phyloP scores from a whole-genome alignment of 1,140 invertebrate species.

The Drosophila erecta region DNA sequence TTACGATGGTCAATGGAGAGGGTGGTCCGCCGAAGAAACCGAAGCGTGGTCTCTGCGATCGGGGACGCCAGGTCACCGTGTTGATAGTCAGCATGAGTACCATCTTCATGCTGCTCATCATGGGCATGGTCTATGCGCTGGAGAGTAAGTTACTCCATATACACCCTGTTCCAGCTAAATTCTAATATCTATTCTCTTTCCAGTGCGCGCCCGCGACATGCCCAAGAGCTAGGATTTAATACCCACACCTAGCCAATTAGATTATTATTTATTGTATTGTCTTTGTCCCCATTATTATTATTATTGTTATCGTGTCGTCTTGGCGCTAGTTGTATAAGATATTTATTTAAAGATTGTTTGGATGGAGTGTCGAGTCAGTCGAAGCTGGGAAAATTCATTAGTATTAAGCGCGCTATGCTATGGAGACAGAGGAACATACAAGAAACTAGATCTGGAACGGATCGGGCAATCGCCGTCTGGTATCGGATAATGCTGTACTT shows the following conservation, averaged over 20 bases:
- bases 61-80: conserved; percentile 90
- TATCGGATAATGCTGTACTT: conserved; percentile 54
- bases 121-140: conserved; percentile 89
- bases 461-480: conserved; percentile 29
- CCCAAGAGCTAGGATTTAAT: conserved; percentile 70
- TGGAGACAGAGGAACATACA: conserved; percentile 50
- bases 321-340: conserved; percentile 69
- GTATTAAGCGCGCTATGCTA: conserved; percentile 50
- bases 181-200: conserved; percentile 65
- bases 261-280: conserved; percentile 75
- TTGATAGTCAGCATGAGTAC: conserved; percentile 92
- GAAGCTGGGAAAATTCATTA: conserved; percentile 51
- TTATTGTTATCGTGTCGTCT: conserved; percentile 60
- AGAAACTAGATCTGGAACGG: conserved; percentile 31
- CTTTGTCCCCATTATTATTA: conserved; percentile 61
- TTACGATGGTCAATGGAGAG: conserved; percentile 92
- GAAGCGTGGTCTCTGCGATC: conserved; percentile 87
- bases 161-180: background rate
- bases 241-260: conserved; percentile 63
- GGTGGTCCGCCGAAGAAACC: conserved; percentile 86
- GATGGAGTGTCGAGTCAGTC: conserved; percentile 40
- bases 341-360: conserved; percentile 69
- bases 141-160: conserved; percentile 86
- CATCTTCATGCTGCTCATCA: conserved; percentile 90
- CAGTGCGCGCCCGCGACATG: conserved; percentile 87